Percentiles rank a stretch among this genome's conserved stretches.
Conservation (phyloP, 2,888 invertebrate species). For the Hirtodrosophila cameraria region DNA sequence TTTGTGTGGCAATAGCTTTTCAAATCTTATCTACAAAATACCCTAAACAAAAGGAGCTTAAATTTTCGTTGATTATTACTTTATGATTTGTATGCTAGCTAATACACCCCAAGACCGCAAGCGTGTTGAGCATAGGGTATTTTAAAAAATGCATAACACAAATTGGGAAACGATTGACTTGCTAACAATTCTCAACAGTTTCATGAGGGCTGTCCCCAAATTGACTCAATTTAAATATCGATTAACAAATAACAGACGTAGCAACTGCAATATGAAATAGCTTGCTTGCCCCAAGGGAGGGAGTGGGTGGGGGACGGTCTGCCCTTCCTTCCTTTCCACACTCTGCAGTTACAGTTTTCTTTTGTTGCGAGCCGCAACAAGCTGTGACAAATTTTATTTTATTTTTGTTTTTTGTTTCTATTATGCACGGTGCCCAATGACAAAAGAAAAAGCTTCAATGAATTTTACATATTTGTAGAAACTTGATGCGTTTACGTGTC, state of each 20-base stretch:
- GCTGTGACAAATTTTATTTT: conserved; percentile 38
- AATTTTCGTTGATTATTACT: no score
- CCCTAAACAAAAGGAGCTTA: no score
- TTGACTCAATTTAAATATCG: conserved; percentile 65
- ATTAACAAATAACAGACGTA: conserved; percentile 48
- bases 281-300: conserved; percentile 2
- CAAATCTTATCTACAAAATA: no score
- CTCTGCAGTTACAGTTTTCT: conserved; percentile 2
- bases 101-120: neutral
- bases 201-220: conserved; percentile 50
- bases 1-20: no score
- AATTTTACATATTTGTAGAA: conserved; percentile 29
- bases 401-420: conserved; percentile 5
- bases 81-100: no score
- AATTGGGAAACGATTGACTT: conserved; percentile 35
- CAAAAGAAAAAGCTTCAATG: conserved; percentile 19
- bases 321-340: neutral
- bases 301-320: no score
- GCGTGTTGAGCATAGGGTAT: neutral
- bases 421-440: conserved; percentile 1
- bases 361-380: conserved; percentile 35
- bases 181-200: conserved; percentile 20
- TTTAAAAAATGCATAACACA: conserved; percentile 8
- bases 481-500: conserved; percentile 31
- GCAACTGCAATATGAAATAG: conserved; percentile 1